Evolutionary conservation across 1,140 invertebrate genomes (phyloP), one percentile per base, ranked within the genome.

Genomic region (Globodera rostochiensis): DNA sequence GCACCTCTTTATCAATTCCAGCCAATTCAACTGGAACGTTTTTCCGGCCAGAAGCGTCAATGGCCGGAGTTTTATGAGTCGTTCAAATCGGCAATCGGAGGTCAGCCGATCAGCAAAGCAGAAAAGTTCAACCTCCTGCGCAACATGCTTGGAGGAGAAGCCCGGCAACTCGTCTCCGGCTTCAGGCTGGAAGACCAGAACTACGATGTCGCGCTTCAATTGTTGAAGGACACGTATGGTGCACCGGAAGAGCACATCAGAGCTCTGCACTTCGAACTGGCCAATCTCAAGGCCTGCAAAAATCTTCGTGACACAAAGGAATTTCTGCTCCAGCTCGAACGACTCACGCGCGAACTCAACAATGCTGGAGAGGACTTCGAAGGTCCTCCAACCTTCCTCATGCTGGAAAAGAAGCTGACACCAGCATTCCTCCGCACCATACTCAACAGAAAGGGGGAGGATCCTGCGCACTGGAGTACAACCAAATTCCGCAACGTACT

Each of bases 281-380:
- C 71, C 19, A 73, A 73, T 15, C 50, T 73, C 46, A 73, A 73
- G 50, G 21, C 19, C 19, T 73, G 71, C 50, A 73, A 19, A n/a
- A 73, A 15, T 7, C 21, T 73, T 4, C 46, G 50, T n/a, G 71
- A 73, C n/a, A 19, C 50, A 25, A 73, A 73, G 71, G 50, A 73
- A 1, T 73, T 73, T 25, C 50, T 50, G 21, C 8, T 73, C 0
- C 46, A 73, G 6, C 21, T 73, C 46, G 71, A 73, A 21, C 19
- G 21, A 2, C 50, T 73, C 19, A 50, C 71, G 6, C 4, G 71
- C 4, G 21, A 73, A 15, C 46, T 73, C 15, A 73, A 21, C 19
- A 73, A 73, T 73, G 21, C 71, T 1, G 71, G 71, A 45, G 71
- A 73, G 21, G 71, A 73, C 5, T n/a, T 73, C 25, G 71, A 73